These are phyloP conservation scores for Sitobion miscanthi DNA, from an alignment of 1,140 invertebrate species.

Conservation along the genomic window DNA sequence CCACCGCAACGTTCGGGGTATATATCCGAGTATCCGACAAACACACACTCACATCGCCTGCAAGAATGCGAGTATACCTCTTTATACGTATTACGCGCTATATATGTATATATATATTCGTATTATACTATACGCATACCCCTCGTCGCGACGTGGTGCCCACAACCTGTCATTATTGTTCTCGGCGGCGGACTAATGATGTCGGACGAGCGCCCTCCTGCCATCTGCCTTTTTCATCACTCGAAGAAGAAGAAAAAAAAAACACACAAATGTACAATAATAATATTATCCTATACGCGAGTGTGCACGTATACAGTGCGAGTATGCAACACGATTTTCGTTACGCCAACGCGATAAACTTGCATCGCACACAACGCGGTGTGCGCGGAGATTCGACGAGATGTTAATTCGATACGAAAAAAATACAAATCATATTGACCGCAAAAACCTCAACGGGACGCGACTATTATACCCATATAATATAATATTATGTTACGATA, in stretches of 20 bases:
- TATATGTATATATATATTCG: neutral
- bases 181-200: constrained; percentile 48
- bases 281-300: neutral
- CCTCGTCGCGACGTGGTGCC: constrained; percentile 45
- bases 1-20: neutral
- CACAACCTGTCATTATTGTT: constrained; percentile 55
- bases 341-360: neutral
- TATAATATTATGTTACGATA: no score
- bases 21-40: neutral
- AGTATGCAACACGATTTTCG: neutral
- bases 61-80: constrained; percentile 7
- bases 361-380: neutral
- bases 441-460: constrained; percentile 6
- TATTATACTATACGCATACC: constrained; percentile 1
- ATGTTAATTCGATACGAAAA: neutral
- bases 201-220: constrained; percentile 36
- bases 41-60: neutral
- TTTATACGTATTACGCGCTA: neutral
- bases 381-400: neutral
- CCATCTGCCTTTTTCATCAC: constrained; percentile 55
- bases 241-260: neutral
- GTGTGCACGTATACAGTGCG: neutral
- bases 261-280: neutral
- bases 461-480: no score
- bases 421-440: neutral